Conservation (phyloP, 2,113 vertebrate species). For the Pterocles burchelli region DNA sequence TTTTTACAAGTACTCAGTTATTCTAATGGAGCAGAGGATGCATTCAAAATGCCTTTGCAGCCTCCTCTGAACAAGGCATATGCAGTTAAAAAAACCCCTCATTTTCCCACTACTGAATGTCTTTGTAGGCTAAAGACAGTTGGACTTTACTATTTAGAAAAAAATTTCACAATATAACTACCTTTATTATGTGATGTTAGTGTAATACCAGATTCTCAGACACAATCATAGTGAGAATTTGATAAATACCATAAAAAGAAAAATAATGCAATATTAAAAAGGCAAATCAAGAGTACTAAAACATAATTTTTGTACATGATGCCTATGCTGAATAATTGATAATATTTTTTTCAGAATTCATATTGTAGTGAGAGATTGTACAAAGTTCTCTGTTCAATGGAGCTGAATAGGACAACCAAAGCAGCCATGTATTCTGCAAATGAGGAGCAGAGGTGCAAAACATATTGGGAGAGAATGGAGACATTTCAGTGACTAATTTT, state of each 20-base stretch:
- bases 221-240: not conserved
- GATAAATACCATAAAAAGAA: not conserved
- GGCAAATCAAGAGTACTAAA: not conserved
- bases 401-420: not conserved
- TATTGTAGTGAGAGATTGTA: not conserved
- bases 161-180: not conserved
- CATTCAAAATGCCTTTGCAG: not conserved
- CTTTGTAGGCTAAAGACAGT: not conserved
- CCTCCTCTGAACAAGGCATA: not conserved
- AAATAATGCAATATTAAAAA: not conserved
- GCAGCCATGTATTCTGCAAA: not conserved
- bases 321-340: not conserved
- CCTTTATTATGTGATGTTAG: not conserved
- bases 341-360: not conserved
- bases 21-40: not conserved
- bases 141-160: not conserved
- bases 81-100: not conserved
- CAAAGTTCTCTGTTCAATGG: not conserved
- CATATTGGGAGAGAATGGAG: fast-evolving
- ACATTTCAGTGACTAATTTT: not conserved
- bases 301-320: not conserved
- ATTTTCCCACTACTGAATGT: not conserved
- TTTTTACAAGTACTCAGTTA: not conserved
- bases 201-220: not conserved
- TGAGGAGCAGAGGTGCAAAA: not conserved